Evolutionary conservation across 2,888 invertebrate species (phyloP).

Genomic region (Ecdyonurus torrentis): DNA sequence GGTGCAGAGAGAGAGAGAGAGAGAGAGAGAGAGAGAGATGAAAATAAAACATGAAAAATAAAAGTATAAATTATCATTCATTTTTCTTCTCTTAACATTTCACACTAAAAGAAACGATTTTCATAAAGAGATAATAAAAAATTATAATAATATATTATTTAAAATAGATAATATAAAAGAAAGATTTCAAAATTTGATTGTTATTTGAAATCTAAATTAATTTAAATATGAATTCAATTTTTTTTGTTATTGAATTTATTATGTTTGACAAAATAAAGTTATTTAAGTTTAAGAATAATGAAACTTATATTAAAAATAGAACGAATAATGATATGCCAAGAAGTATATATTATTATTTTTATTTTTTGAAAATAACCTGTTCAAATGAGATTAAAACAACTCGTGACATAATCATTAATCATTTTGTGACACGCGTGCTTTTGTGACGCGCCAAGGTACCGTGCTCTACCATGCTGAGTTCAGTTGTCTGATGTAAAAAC

Average conservation of each 20-base stretch:
- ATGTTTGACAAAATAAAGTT: too few species aligned
- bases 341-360: too few species aligned
- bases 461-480: not conserved
- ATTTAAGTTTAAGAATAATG: too few species aligned
- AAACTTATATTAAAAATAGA: not conserved
- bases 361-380: conserved; percentile 2
- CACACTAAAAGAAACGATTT: not conserved
- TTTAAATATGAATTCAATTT: too few species aligned
- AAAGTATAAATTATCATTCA: conserved; percentile 1
- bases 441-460: conserved; percentile 3
- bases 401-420: not conserved
- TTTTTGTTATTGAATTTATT: too few species aligned
- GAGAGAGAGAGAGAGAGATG: conserved; percentile 4
- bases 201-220: too few species aligned
- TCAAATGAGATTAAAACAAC: not conserved
- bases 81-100: not conserved
- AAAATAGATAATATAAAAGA: too few species aligned
- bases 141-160: not conserved
- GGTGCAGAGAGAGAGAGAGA: conserved; percentile 4
- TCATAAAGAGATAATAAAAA: not conserved
- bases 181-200: too few species aligned
- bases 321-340: not conserved
- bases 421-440: conserved; percentile 1
- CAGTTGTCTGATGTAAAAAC: conserved; percentile 3
- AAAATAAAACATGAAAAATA: not conserved